phyloP scores from a whole-genome alignment of 2,888 invertebrate species.

The Sacculina carcini region DNA sequence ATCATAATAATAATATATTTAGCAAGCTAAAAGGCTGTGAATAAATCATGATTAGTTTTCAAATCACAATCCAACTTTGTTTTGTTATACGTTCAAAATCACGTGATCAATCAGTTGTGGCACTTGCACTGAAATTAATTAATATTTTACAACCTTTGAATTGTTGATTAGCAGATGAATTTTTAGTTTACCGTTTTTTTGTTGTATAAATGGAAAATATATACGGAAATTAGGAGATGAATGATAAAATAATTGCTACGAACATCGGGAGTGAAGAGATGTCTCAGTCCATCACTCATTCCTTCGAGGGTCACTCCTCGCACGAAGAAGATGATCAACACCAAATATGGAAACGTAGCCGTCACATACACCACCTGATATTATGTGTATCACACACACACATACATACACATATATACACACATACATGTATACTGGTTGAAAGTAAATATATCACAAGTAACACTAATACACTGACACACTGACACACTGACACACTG shows the following conservation, averaged over 20 bases:
- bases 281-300: conserved; percentile 55
- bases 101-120: no score
- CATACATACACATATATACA: neutral
- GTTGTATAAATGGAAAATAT: no score
- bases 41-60: no score
- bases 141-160: no score
- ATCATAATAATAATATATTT: conserved; percentile 7
- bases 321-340: conserved; percentile 82
- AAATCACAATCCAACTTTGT: neutral
- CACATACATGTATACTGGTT: neutral
- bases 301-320: conserved; percentile 73
- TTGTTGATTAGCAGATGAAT: no score
- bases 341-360: conserved; percentile 85
- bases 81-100: neutral
- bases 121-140: no score
- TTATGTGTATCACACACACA: no score
- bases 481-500: no score
- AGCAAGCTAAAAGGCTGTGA: neutral
- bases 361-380: conserved; percentile 59
- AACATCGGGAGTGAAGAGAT: conserved; percentile 66
- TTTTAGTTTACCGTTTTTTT: no score
- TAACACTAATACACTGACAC: neutral
- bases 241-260: no score
- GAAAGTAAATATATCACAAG: neutral
- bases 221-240: no score